These are phyloP conservation scores for Kuschelorhynchus macadamiae DNA, from an alignment of 2,888 invertebrate species.

Conservation along the genomic window DNA sequence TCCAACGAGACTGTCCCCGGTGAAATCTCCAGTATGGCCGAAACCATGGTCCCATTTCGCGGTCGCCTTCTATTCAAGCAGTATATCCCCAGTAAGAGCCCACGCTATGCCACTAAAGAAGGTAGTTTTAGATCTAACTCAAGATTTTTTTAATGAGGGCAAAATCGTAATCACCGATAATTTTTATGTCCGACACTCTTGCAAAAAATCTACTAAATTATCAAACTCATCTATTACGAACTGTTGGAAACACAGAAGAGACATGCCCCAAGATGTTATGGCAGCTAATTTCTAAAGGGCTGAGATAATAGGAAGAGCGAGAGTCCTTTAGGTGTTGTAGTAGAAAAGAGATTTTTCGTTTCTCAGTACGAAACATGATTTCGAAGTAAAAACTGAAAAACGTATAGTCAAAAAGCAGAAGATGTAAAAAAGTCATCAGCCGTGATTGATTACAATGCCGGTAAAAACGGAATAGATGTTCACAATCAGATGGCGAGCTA, in stretches of 20 bases:
- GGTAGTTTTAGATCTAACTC: no score
- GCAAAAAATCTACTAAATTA: no score
- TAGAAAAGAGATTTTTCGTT: conserved; percentile 3
- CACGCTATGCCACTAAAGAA: neutral
- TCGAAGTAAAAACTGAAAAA: no score
- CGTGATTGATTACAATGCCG: conserved; percentile 3
- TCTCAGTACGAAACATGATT: conserved; percentile 6
- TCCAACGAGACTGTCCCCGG: neutral
- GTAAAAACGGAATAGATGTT: neutral
- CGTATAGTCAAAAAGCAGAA: no score
- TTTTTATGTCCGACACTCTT: no score
- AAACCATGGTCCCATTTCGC: neutral
- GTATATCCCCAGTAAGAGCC: neutral
- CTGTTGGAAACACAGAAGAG: no score
- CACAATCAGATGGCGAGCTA: conserved; percentile 3
- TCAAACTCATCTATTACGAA: no score
- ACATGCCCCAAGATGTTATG: no score
- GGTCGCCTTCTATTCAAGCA: neutral
- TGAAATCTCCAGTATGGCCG: neutral
- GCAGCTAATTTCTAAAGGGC: no score
- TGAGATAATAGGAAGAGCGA: no score
- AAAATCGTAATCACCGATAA: no score
- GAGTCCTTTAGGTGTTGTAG: neutral
- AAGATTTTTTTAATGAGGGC: no score
- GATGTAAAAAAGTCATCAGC: conserved; percentile 1